Conservation (phyloP, 2,888 invertebrate species). For the Alloscopus bannaensis region DNA sequence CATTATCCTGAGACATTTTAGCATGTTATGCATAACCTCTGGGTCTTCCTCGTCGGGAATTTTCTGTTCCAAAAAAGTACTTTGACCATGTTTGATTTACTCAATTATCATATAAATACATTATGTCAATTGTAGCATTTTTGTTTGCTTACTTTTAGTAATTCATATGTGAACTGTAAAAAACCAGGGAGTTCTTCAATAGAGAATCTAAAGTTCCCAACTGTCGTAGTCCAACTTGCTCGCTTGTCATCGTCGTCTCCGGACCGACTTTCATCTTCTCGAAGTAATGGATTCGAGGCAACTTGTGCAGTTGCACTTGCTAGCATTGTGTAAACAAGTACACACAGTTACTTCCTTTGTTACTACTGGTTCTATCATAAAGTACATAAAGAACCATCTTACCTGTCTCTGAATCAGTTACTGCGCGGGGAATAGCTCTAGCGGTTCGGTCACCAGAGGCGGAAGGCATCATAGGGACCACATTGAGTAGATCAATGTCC, state of each 20-base stretch:
- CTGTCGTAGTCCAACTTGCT: conserved; percentile 94
- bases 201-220: conserved; percentile 93
- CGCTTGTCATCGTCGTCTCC: conserved; percentile 49
- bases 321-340: no score
- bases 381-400: no score
- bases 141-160: conserved; percentile 83
- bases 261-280: conserved; percentile 80
- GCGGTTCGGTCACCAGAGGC: conserved; percentile 79
- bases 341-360: no score
- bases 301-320: conserved; percentile 84
- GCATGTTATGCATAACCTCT: conserved; percentile 93
- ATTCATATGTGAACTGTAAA: conserved; percentile 93
- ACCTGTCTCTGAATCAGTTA: conserved; percentile 93
- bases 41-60: conserved; percentile 81
- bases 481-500: conserved; percentile 91
- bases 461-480: conserved; percentile 87
- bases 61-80: conserved; percentile 78
- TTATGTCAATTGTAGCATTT: background rate
- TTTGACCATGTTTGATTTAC: background rate
- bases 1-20: conserved; percentile 93
- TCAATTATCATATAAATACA: conserved; percentile 2
- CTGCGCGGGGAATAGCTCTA: conserved; percentile 88
- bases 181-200: conserved; percentile 93
- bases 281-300: conserved; percentile 85
- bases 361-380: no score